Evolutionary conservation across 2,113 vertebrate genomes (phyloP).

Genomic region (Labrus mixtus): DNA sequence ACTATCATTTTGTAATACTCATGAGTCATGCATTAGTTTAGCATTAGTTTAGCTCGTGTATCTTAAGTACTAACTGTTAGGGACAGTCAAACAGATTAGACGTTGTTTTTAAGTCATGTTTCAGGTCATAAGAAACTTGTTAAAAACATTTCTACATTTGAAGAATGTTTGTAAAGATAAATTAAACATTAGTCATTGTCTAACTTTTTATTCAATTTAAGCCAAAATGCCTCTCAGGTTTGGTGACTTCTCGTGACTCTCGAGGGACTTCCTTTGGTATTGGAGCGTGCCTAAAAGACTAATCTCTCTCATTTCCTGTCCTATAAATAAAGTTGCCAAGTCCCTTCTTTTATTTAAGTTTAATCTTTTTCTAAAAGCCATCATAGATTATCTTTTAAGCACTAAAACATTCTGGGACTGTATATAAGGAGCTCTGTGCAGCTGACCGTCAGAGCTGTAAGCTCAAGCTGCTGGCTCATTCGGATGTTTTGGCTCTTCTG

Average conservation of each 20-base stretch:
- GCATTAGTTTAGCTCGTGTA: neutral
- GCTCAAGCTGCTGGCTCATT: slow-evolving; percentile 46
- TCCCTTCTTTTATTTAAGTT: slow-evolving; percentile 5
- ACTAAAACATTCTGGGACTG: slow-evolving; percentile 2
- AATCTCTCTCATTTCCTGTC: neutral
- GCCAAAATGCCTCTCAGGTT: no score
- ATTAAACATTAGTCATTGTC: neutral
- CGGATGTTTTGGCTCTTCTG: slow-evolving; percentile 75
- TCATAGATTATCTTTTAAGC: slow-evolving; percentile 4
- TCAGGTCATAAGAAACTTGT: neutral
- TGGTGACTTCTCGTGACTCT: no score
- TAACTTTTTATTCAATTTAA: no score
- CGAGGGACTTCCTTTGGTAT: neutral
- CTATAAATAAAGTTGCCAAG: neutral
- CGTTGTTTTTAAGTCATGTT: neutral
- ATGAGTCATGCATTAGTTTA: neutral
- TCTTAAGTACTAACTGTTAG: neutral
- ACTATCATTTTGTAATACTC: neutral
- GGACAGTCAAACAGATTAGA: neutral
- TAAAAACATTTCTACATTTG: neutral
- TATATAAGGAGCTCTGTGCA: slow-evolving; percentile 35
- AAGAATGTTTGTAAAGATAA: neutral
- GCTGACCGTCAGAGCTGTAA: slow-evolving; percentile 28
- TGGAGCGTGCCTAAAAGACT: neutral
- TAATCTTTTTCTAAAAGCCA: slow-evolving; percentile 14